A percentile compares a stretch with the other conserved stretches of the same genome.
Evolutionary conservation across 2,888 invertebrate genomes (phyloP).

Genomic region (Lithophane socia): DNA sequence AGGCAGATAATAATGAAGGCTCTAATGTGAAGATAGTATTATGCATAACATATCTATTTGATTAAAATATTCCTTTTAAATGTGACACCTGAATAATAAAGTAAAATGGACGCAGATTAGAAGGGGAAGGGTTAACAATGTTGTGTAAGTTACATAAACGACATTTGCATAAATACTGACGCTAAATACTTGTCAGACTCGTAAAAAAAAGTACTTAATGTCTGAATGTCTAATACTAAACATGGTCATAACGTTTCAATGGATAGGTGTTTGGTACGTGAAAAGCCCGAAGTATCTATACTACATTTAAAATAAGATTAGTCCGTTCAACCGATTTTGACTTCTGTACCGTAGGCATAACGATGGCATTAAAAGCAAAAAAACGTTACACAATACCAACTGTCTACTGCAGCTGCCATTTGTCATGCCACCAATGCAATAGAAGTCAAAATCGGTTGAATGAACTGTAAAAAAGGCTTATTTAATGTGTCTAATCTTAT

Average conservation of each 20-base stretch:
- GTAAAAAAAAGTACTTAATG: conserved; percentile 14
- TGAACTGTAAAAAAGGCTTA: too few relatives aligned
- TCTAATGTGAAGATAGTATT: neutral
- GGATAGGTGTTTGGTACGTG: neutral
- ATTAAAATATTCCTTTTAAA: conserved; percentile 17
- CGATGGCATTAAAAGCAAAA: too few relatives aligned
- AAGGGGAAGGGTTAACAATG: conserved; percentile 37
- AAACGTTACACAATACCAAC: too few relatives aligned
- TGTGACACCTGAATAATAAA: conserved; percentile 22
- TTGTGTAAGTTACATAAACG: conserved; percentile 12
- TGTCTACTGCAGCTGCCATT: too few relatives aligned
- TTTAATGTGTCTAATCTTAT: too few relatives aligned
- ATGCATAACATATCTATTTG: neutral
- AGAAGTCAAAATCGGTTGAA: too few relatives aligned
- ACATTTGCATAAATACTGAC: conserved; percentile 22
- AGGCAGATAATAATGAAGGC: neutral
- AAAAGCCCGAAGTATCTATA: neutral
- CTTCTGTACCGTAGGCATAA: too few relatives aligned
- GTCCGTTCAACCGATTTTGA: too few relatives aligned
- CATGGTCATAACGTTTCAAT: neutral
- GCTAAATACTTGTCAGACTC: neutral
- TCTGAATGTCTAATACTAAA: neutral
- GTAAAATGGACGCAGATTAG: conserved; percentile 15
- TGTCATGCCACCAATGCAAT: too few relatives aligned
- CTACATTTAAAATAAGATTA: too few relatives aligned